A percentile compares a stretch with the other conserved stretches of the same genome.
These are phyloP conservation scores for Recurvirostra avosetta DNA, from an alignment of 2,113 vertebrate genomes.

Conservation along the genomic window DNA sequence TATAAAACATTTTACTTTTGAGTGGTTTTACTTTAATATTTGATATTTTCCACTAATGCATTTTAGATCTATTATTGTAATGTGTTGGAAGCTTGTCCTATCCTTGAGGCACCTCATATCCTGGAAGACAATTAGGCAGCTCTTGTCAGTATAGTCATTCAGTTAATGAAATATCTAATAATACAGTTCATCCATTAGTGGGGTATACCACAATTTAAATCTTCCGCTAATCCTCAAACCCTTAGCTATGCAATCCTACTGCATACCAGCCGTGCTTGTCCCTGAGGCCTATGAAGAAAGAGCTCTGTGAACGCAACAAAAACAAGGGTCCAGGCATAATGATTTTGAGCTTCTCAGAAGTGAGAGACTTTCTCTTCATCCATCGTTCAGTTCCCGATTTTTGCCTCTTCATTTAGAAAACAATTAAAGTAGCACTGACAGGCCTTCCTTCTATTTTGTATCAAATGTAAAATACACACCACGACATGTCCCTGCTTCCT, in stretches of 20 bases:
- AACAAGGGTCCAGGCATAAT: background rate
- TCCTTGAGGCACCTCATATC: background rate
- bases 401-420: background rate
- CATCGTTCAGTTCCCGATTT: background rate
- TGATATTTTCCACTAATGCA: background rate
- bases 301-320: background rate
- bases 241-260: background rate
- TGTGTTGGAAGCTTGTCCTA: background rate
- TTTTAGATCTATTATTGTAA: background rate
- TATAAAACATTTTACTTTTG: background rate
- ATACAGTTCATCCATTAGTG: background rate
- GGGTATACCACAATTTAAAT: background rate
- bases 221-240: background rate
- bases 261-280: background rate
- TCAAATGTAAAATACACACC: background rate
- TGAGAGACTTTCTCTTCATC: background rate
- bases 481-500: fast-evolving
- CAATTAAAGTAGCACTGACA: fast-evolving
- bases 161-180: constrained; percentile 15
- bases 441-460: background rate
- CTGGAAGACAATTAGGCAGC: background rate
- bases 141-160: background rate
- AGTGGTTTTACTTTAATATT: background rate
- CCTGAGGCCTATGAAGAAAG: fast-evolving
- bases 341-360: background rate